These are phyloP conservation scores for Sebastes nivosus DNA, from an alignment of 2,797 vertebrate genomes.

Conservation along the genomic window DNA sequence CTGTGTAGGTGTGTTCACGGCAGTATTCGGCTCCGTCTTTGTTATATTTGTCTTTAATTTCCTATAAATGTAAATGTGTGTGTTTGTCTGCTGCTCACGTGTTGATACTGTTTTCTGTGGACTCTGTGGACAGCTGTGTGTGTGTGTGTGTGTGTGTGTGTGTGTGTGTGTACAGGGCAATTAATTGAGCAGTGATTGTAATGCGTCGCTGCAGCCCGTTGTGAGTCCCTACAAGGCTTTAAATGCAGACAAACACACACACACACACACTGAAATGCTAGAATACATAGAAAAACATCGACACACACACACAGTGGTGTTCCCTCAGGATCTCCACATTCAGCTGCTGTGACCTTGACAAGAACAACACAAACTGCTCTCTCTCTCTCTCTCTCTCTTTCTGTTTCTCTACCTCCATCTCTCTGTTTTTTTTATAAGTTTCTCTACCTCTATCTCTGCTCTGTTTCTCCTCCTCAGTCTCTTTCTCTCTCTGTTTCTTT, in stretches of 20 bases:
- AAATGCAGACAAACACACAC: conserved; percentile 59
- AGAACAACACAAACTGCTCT: conserved; percentile 61
- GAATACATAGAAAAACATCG: conserved; percentile 26
- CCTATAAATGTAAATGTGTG: conserved; percentile 23
- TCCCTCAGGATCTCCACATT: conserved; percentile 67
- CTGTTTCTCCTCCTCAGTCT: background rate
- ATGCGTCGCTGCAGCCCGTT: conserved; percentile 54
- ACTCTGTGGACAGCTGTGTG: conserved; percentile 16
- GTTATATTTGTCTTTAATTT: conserved; percentile 36
- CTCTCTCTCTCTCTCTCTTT: background rate
- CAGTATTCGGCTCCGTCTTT: background rate
- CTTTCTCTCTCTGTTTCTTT: background rate
- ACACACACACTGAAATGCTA: conserved; percentile 23
- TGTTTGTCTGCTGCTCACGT: conserved; percentile 39
- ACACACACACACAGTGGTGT: conserved; percentile 37
- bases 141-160: background rate
- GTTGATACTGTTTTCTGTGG: conserved; percentile 34
- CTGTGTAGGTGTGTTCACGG: background rate
- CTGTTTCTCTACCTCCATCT: background rate
- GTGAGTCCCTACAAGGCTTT: conserved; percentile 58
- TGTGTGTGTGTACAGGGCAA: conserved; percentile 36
- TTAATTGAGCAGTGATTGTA: conserved; percentile 65
- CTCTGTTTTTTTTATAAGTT: background rate
- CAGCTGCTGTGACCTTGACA: conserved; percentile 69
- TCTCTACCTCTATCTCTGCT: background rate